Conservation (phyloP, 2,113 vertebrate species). For the Halichoeres trimaculatus region DNA sequence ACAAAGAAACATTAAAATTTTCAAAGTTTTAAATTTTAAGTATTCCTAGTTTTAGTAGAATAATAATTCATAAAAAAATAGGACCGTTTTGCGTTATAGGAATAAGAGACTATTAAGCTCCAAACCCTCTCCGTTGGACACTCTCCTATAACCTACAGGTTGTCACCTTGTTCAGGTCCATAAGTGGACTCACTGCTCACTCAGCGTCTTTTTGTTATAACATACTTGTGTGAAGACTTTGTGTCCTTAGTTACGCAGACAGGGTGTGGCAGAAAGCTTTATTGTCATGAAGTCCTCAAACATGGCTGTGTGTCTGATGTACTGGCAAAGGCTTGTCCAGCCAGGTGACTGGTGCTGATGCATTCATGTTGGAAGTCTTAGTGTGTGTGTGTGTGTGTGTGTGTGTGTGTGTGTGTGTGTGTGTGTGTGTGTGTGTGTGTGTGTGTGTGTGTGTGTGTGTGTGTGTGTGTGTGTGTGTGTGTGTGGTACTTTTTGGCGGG, state of each 20-base stretch:
- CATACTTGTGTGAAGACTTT: too few relatives aligned
- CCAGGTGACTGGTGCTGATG: slow-evolving; percentile 3
- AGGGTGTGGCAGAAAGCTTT: slow-evolving; percentile 37
- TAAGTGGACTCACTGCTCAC: not conserved
- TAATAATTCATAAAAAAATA: not conserved
- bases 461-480: not conserved
- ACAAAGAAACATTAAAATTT: not conserved
- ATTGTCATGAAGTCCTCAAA: slow-evolving; percentile 16
- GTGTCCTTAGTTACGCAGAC: slow-evolving; percentile 10
- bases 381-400: not conserved
- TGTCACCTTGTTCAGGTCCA: not conserved
- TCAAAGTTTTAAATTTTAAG: too few relatives aligned
- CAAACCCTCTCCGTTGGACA: fast-evolving
- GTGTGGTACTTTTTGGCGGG: too few relatives aligned
- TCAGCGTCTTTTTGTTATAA: slow-evolving; percentile 10
- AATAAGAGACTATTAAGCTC: not conserved
- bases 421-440: not conserved
- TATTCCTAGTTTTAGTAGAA: too few relatives aligned
- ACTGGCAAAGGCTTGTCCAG: not conserved
- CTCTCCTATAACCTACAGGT: not conserved
- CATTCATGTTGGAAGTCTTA: not conserved
- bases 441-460: not conserved
- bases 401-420: not conserved
- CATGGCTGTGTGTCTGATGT: slow-evolving; percentile 10
- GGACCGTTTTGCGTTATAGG: not conserved